A percentile compares a stretch with the other conserved stretches of the same genome.
Conservation (phyloP, 2,113 vertebrate species). For the Triplophysa dalaica region DNA sequence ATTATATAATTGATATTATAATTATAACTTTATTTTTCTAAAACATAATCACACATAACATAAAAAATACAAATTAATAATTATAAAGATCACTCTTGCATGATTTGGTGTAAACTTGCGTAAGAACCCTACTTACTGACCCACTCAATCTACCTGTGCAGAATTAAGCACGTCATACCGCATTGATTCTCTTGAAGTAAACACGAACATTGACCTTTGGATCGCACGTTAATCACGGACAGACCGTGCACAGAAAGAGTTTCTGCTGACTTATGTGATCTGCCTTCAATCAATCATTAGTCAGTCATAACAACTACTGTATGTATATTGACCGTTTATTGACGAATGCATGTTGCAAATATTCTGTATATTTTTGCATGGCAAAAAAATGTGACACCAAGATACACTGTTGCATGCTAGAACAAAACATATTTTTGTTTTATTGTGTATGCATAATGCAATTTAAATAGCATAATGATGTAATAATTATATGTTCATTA, state of each 20-base stretch:
- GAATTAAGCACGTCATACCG: not conserved
- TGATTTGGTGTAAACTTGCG: not conserved
- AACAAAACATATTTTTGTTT: too few species aligned
- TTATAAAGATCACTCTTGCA: not conserved
- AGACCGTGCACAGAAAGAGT: not conserved
- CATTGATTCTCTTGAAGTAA: too few species aligned
- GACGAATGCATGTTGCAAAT: not conserved
- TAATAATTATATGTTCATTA: not conserved
- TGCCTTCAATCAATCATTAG: slow-evolving; percentile 18
- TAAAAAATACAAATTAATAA: too few species aligned
- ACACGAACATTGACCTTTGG: not conserved
- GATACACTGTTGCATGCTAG: not conserved
- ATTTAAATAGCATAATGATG: not conserved
- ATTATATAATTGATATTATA: too few species aligned
- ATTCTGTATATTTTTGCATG: not conserved
- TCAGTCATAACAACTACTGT: not conserved
- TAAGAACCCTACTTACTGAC: not conserved
- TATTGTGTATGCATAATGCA: too few species aligned
- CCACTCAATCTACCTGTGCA: slow-evolving; percentile 6
- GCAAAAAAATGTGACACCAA: not conserved
- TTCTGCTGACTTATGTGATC: slow-evolving; percentile 15
- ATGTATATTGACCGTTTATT: not conserved
- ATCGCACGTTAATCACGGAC: slow-evolving; percentile 1
- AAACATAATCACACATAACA: too few species aligned
- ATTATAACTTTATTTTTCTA: too few species aligned